A percentile compares a stretch with the other conserved stretches of the same genome.
Evolutionary conservation across 2,888 invertebrate species (phyloP).

Genomic region (Pimpla rufipes): DNA sequence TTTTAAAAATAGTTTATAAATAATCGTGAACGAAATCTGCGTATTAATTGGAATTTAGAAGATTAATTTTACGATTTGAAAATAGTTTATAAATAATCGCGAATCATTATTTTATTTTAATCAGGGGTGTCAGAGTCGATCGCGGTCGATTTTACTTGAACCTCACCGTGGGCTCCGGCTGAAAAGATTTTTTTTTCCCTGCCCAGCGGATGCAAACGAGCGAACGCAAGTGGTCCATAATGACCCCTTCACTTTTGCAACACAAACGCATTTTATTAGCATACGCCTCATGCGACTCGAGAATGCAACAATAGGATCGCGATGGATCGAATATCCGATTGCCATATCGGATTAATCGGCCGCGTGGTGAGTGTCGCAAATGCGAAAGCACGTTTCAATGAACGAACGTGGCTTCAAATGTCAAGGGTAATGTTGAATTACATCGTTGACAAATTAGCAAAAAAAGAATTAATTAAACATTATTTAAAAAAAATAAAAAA

Average conservation of each 20-base stretch:
- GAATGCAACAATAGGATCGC: conserved; percentile 42
- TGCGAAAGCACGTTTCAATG: neutral
- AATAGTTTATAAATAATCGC: no score
- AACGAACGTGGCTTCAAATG: neutral
- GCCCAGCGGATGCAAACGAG: neutral
- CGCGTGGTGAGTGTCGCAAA: neutral
- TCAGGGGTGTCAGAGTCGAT: no score
- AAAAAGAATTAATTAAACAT: neutral
- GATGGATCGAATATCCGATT: conserved; percentile 26
- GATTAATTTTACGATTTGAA: no score
- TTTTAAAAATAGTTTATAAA: no score
- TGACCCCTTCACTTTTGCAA: neutral
- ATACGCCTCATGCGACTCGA: neutral
- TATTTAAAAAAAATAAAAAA: conserved; percentile 31
- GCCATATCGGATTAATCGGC: conserved; percentile 49
- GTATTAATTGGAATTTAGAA: no score
- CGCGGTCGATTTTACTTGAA: no score
- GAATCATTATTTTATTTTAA: no score
- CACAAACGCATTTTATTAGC: neutral
- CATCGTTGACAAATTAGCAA: neutral
- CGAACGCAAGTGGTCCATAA: neutral
- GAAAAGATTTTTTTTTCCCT: no score
- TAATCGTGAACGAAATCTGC: no score
- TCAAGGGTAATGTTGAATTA: conserved; percentile 13
- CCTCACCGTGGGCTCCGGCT: no score